Evolutionary conservation across 2,888 invertebrate genomes (phyloP).

Genomic region (Parthenolecanium corni): DNA sequence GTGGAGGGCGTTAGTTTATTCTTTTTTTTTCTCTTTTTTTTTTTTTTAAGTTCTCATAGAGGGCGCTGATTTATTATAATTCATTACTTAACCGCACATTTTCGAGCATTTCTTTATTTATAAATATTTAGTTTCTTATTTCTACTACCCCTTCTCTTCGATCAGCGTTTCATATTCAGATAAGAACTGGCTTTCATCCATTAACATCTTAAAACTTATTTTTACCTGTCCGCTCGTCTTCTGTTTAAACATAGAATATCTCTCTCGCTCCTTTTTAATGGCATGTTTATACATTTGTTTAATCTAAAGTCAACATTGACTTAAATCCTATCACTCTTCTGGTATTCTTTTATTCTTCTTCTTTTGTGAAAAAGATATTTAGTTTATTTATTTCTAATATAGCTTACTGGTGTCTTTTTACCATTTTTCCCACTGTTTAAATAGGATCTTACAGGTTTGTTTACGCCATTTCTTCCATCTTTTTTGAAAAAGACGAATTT

Average conservation of each 20-base stretch:
- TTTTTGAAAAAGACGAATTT: constrained; percentile 9
- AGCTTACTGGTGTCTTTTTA: neutral
- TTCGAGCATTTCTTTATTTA: neutral
- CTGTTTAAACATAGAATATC: neutral
- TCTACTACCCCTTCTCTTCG: neutral
- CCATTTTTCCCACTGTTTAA: constrained; percentile 2
- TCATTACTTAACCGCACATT: constrained; percentile 14
- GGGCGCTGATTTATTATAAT: constrained; percentile 26
- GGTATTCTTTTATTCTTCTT: constrained; percentile 2
- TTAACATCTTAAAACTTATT: constrained; percentile 1
- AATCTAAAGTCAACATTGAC: constrained; percentile 25
- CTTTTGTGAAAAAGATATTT: constrained; percentile 2
- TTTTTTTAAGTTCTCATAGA: neutral
- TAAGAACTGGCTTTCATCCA: constrained; percentile 9
- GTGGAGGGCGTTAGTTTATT: constrained; percentile 24
- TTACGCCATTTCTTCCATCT: neutral
- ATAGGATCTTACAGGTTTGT: constrained; percentile 3
- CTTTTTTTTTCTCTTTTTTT: neutral
- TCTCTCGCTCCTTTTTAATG: neutral
- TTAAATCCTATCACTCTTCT: constrained; percentile 19
- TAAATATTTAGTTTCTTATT: neutral
- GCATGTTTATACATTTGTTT: constrained; percentile 14
- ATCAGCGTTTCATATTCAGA: neutral
- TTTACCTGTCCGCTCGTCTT: neutral
- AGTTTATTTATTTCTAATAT: constrained; percentile 5